Percentiles rank a stretch among this genome's conserved stretches.
phyloP scores from a whole-genome alignment of 1,140 invertebrate species.

The Apis cerana region DNA sequence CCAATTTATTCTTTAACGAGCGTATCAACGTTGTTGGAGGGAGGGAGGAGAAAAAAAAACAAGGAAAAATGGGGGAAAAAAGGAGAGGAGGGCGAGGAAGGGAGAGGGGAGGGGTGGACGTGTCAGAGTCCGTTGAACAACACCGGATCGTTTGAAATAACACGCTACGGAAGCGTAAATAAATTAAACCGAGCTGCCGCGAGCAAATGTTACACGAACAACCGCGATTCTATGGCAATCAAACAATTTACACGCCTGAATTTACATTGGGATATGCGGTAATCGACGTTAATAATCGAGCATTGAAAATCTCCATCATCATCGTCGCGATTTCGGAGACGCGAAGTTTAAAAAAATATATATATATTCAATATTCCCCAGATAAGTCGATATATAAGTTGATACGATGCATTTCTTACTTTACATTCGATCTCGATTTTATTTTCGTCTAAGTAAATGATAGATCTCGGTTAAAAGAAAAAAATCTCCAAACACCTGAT shows the following conservation, averaged over 20 bases:
- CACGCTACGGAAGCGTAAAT: conserved; percentile 27
- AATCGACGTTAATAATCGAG: conserved; percentile 38
- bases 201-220: conserved; percentile 40
- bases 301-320: background rate
- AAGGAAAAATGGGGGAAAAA: background rate
- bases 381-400: too few species aligned
- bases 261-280: conserved; percentile 24
- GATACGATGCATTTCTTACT: too few species aligned
- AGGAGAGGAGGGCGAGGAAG: too few species aligned
- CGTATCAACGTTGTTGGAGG: background rate
- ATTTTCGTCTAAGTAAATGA: too few species aligned
- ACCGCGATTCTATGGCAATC: background rate
- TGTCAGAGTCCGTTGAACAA: background rate
- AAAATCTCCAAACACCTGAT: background rate
- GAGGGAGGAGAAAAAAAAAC: background rate
- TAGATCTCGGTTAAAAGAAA: background rate
- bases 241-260: conserved; percentile 39
- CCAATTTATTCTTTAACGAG: conserved; percentile 1
- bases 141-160: conserved; percentile 11
- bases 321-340: background rate
- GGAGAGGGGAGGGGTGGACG: background rate
- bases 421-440: too few species aligned
- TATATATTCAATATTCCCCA: too few species aligned
- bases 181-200: conserved; percentile 35
- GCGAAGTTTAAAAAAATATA: background rate